Conservation (phyloP, 2,797 vertebrate genomes). For the Echiichthys vipera region DNA sequence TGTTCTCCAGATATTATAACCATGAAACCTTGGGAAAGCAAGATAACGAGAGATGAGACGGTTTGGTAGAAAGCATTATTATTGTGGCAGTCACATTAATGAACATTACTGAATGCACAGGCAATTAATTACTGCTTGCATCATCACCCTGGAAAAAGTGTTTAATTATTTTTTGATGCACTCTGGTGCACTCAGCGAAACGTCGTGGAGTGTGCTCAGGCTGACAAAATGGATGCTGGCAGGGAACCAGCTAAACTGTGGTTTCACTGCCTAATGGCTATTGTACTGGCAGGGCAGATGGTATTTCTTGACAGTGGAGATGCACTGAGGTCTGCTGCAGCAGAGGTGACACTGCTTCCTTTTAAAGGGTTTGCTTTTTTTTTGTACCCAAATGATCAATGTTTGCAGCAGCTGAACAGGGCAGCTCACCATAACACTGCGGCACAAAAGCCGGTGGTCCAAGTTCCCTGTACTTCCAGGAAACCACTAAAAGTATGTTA, state of each 20-base stretch:
- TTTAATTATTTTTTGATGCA: conserved; percentile 82
- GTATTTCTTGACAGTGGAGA: conserved; percentile 57
- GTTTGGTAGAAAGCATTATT: conserved; percentile 69
- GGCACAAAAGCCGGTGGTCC: neutral
- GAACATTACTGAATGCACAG: conserved; percentile 75
- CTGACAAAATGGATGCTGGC: conserved; percentile 79
- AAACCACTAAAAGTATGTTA: neutral
- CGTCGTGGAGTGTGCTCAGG: conserved; percentile 68
- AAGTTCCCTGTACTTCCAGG: neutral
- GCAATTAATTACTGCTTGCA: conserved; percentile 82
- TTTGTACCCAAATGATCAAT: neutral
- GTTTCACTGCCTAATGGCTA: conserved; percentile 71
- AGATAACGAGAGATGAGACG: conserved; percentile 60
- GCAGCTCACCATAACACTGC: neutral
- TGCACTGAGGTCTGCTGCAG: conserved; percentile 34
- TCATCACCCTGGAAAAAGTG: conserved; percentile 81
- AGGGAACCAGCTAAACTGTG: conserved; percentile 71
- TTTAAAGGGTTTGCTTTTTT: conserved; percentile 5
- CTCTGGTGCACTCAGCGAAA: conserved; percentile 73
- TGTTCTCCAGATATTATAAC: conserved; percentile 32
- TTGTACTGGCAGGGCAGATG: conserved; percentile 72
- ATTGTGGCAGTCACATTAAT: conserved; percentile 76
- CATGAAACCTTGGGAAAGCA: conserved; percentile 44
- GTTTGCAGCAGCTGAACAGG: conserved; percentile 8
- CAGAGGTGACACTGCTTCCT: conserved; percentile 46